Evolutionary conservation across 1,140 invertebrate genomes (phyloP).

Genomic region (Ganaspis sp.): DNA sequence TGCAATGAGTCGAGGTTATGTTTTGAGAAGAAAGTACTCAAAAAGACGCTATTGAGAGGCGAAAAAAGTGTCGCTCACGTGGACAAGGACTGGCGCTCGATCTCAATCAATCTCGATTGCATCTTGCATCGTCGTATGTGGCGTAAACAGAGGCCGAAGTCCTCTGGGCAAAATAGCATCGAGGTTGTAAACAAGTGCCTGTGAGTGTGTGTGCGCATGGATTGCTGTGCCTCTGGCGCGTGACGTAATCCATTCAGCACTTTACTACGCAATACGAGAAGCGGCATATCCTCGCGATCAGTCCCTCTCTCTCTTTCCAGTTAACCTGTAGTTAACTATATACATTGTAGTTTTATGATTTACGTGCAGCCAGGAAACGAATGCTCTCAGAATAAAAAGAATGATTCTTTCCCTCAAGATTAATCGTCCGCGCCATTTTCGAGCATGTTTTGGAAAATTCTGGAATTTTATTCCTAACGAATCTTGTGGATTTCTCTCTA

Average conservation of each 20-base stretch:
- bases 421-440: not conserved
- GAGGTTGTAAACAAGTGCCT: slow-evolving; percentile 33
- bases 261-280: slow-evolving; percentile 66
- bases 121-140: not conserved
- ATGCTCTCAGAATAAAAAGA: not conserved
- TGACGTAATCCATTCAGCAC: slow-evolving; percentile 69
- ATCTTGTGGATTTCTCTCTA: not conserved
- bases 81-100: not conserved
- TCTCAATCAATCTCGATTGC: not conserved
- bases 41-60: not conserved
- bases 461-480: not conserved
- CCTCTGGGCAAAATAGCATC: slow-evolving; percentile 34
- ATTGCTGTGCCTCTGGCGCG: slow-evolving; percentile 45
- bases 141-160: slow-evolving; percentile 25
- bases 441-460: not conserved
- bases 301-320: not conserved
- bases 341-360: slow-evolving; percentile 1
- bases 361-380: not conserved
- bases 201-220: not conserved
- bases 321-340: not conserved
- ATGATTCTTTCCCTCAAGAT: not conserved
- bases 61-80: not conserved
- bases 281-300: slow-evolving; percentile 35
- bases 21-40: not conserved
- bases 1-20: not conserved